phyloP scores from a whole-genome alignment of 1,140 invertebrate genomes.

The Eubasilissa regina region DNA sequence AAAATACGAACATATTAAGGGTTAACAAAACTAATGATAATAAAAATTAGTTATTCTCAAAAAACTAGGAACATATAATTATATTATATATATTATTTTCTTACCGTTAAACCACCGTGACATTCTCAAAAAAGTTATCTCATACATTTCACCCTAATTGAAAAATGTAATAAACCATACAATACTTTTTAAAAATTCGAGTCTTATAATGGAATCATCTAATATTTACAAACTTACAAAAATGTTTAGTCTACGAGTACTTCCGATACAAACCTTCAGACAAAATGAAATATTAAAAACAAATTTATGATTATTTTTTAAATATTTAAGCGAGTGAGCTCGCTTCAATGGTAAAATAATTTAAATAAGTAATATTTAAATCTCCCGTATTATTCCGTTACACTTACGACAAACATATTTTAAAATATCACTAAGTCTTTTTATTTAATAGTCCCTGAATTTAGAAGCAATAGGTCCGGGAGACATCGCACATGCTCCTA shows the following conservation, averaged over 20 bases:
- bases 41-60: no score
- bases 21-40: no score
- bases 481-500: constrained; percentile 68
- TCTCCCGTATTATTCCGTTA: constrained; percentile 25
- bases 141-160: constrained; percentile 1
- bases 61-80: constrained; percentile 2
- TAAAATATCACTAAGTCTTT: constrained; percentile 28
- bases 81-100: neutral
- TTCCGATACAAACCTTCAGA: neutral
- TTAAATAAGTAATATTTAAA: neutral
- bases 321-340: no score
- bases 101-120: neutral
- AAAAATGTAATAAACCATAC: neutral
- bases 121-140: neutral
- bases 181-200: constrained; percentile 32
- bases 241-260: neutral
- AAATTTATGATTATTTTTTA: no score
- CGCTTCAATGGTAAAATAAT: neutral
- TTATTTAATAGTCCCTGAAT: constrained; percentile 10
- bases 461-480: constrained; percentile 73
- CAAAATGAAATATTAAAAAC: neutral
- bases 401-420: constrained; percentile 3
- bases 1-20: no score
- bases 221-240: constrained; percentile 42
- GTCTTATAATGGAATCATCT: constrained; percentile 34